Evolutionary conservation across 2,888 invertebrate species (phyloP).

Genomic region (Drosophila quinaria): DNA sequence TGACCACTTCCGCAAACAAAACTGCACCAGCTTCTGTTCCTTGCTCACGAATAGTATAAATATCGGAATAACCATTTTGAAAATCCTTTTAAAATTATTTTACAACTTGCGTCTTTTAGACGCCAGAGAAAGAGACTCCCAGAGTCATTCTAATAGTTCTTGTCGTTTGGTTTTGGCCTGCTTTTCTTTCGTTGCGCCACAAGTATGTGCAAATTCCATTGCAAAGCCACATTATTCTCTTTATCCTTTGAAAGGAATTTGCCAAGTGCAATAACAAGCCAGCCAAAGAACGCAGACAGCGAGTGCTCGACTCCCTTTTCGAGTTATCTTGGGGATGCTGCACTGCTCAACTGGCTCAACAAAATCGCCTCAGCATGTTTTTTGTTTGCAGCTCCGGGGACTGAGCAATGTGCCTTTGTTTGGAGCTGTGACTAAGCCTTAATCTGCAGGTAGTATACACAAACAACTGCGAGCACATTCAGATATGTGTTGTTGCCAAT

Average conservation of each 20-base stretch:
- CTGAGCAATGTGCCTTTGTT: conserved; percentile 50
- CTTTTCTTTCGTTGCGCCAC: conserved; percentile 41
- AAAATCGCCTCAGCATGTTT: conserved; percentile 26
- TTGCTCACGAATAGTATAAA: conserved; percentile 77
- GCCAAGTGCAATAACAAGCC: conserved; percentile 79
- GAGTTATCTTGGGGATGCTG: conserved; percentile 19
- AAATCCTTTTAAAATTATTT: conserved; percentile 82
- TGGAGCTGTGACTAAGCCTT: conserved; percentile 43
- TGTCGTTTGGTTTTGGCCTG: conserved; percentile 33
- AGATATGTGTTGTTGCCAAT: conserved; percentile 44
- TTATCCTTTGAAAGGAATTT: conserved; percentile 81
- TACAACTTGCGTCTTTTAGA: conserved; percentile 80
- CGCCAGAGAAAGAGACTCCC: conserved; percentile 47
- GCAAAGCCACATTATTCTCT: conserved; percentile 83
- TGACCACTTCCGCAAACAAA: conserved; percentile 77
- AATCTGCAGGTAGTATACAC: conserved; percentile 49
- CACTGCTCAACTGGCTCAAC: conserved; percentile 28
- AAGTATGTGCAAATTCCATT: conserved; percentile 83
- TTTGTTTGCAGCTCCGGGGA: conserved; percentile 25
- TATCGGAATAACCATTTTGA: conserved; percentile 77
- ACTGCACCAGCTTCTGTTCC: conserved; percentile 34
- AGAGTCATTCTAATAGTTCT: conserved; percentile 11
- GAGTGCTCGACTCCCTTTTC: conserved; percentile 11
- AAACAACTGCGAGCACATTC: conserved; percentile 30
- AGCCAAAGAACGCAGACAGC: conserved; percentile 42